Base-by-base conservation (phyloP, 2,797 vertebrate genomes). In the Galago senegalensis region DNA sequence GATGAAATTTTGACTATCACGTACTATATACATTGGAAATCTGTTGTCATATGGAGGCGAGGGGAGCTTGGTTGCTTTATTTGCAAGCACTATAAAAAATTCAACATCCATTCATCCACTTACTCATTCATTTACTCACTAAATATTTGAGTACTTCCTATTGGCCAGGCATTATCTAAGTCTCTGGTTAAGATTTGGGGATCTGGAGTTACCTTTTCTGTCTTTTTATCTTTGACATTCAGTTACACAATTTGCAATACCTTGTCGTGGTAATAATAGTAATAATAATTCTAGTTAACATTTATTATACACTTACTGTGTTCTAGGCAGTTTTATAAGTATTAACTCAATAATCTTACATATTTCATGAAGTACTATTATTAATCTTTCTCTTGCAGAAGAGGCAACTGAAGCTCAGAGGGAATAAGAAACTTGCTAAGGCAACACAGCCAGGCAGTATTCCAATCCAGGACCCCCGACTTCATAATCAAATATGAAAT, bases 131-230 rank as follows among this genome's bases (percentile, higher is more conserved):
- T 67, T 7, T 67, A 67, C 31, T 80, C n/a, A 84, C 21, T 94
- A 94, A 87, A 70, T 63, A 85, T 49, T 31, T 79, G 49, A 75
- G 11, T 80, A 56, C 16, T 27, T 90, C 84, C 53, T 10, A 49
- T 27, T 53, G 8, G 20, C 6, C 7, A 91, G 23, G 7, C 31
- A 77, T 81, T 85, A 34, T n/a, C 27, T 69, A 56, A 67, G 12
- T 87, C 37, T 90, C 18, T 87, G 29, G 10, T 72, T 83, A 89
- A 46, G 31, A 72, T 96, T 88, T 93, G 67, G 61, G 37, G 27
- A 84, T 88, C 20, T 90, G 73, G 53, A 53, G 49, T 53, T 53
- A 53, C 49, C 14, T 53, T 53, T 53, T 53, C 49, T 53, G 16
- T 16, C 49, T 53, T 53, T 85, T 94, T 20, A 2, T 90, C 77